Percentiles rank a stretch among this genome's conserved stretches.
Conservation (phyloP, 2,113 vertebrate species). For the Megaptera novaeangliae region DNA sequence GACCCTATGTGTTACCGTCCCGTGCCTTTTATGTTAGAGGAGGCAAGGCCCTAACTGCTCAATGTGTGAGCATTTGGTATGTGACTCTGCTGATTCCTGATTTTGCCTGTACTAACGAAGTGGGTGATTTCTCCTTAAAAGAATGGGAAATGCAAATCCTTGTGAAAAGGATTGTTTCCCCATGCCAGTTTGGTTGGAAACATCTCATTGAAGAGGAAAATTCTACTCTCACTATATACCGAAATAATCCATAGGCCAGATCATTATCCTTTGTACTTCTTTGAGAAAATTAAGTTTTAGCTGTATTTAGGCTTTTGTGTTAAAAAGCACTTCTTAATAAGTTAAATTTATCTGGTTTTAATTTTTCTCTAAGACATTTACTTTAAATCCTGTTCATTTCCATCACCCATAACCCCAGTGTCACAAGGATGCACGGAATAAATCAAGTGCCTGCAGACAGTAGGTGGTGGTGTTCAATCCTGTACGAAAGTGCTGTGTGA, state of each 20-base stretch:
- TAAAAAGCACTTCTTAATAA: not conserved
- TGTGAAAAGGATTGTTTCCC: not conserved
- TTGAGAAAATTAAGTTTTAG: conserved; percentile 4
- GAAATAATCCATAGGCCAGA: not conserved
- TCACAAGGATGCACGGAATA: not conserved
- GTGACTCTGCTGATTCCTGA: not conserved
- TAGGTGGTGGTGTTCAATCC: conserved; percentile 35
- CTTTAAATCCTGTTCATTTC: conserved; percentile 2
- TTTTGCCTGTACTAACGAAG: not conserved
- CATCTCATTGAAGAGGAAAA: not conserved
- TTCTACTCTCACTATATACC: not conserved
- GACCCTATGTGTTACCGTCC: not conserved
- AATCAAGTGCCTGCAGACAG: not conserved
- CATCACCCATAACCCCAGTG: not conserved
- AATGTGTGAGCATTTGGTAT: not conserved
- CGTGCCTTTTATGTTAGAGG: not conserved
- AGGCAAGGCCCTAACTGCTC: not conserved
- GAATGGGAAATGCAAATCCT: not conserved
- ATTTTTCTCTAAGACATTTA: conserved; percentile 29
- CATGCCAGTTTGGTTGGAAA: not conserved
- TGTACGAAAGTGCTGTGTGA: not conserved
- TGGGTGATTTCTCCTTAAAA: not conserved
- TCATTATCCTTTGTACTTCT: conserved; percentile 1
- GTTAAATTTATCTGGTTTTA: not conserved
- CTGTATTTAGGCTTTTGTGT: not conserved